phyloP scores from a whole-genome alignment of 2,888 invertebrate species.

The Sabatieria punctata region DNA sequence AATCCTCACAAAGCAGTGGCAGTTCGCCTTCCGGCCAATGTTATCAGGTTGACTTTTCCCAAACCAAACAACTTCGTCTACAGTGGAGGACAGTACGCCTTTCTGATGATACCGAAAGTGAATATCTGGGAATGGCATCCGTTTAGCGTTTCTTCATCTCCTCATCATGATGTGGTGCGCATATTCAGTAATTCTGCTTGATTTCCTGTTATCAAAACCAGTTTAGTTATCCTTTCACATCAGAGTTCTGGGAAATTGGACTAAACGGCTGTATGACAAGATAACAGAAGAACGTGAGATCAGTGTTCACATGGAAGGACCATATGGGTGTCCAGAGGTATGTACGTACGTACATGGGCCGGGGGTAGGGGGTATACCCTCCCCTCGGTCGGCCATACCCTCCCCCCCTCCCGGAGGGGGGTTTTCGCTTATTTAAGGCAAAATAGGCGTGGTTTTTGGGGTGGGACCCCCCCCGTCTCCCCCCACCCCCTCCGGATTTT shows the following conservation, averaged over 20 bases:
- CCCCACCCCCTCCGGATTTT: too few relatives aligned
- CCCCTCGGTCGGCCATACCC: too few relatives aligned
- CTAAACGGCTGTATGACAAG: slow-evolving; percentile 63
- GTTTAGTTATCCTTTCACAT: slow-evolving; percentile 68
- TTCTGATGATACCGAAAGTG: slow-evolving; percentile 3
- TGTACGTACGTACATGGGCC: too few relatives aligned
- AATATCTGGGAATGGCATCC: slow-evolving; percentile 7
- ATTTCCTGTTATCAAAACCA: neutral
- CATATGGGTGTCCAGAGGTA: neutral
- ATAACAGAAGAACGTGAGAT: neutral
- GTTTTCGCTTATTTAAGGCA: too few relatives aligned
- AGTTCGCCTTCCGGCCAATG: neutral
- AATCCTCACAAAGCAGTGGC: slow-evolving; percentile 1
- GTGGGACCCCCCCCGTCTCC: too few relatives aligned
- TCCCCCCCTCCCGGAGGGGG: too few relatives aligned
- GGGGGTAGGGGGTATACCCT: too few relatives aligned
- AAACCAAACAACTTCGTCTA: neutral
- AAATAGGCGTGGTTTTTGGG: too few relatives aligned
- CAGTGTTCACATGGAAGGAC: neutral
- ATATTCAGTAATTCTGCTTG: neutral
- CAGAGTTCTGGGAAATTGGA: slow-evolving; percentile 83
- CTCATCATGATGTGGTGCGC: slow-evolving; percentile 2
- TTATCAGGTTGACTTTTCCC: neutral
- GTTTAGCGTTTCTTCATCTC: slow-evolving; percentile 2
- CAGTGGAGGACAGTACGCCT: neutral